Conservation (phyloP, 2,113 vertebrate genomes). For the Mellivora capensis region DNA sequence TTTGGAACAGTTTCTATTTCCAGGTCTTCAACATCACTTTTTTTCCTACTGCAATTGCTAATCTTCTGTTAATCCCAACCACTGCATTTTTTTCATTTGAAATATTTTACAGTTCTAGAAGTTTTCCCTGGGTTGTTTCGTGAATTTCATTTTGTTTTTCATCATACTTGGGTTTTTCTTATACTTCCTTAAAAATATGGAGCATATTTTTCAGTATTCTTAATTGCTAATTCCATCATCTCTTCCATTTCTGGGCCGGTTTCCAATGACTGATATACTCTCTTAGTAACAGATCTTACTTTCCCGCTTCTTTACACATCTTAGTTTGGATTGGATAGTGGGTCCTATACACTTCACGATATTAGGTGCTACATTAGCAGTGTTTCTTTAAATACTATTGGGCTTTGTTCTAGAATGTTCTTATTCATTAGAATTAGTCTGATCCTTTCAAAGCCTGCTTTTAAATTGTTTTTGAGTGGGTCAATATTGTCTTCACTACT, state of each 20-base stretch:
- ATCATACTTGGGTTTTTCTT: background rate
- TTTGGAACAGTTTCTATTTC: background rate
- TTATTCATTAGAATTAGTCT: background rate
- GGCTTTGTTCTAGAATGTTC: background rate
- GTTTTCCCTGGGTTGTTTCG: background rate
- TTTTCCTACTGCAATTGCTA: background rate
- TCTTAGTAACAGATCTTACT: background rate
- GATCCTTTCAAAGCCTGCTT: background rate
- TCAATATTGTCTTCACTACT: background rate
- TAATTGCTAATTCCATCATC: background rate
- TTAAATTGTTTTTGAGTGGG: background rate
- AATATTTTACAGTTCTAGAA: background rate
- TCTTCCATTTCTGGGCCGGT: background rate
- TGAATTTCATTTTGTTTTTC: background rate
- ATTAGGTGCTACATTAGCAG: background rate
- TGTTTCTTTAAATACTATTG: background rate
- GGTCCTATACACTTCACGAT: background rate
- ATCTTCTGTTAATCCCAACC: background rate
- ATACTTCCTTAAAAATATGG: background rate
- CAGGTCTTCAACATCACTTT: background rate
- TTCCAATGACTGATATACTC: background rate
- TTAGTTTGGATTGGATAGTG: background rate
- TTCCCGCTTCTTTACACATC: background rate
- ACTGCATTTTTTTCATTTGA: background rate
- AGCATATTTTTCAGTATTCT: background rate